Evolutionary conservation across 1,140 invertebrate genomes (phyloP).

Genomic region (Platorchestia sp.): DNA sequence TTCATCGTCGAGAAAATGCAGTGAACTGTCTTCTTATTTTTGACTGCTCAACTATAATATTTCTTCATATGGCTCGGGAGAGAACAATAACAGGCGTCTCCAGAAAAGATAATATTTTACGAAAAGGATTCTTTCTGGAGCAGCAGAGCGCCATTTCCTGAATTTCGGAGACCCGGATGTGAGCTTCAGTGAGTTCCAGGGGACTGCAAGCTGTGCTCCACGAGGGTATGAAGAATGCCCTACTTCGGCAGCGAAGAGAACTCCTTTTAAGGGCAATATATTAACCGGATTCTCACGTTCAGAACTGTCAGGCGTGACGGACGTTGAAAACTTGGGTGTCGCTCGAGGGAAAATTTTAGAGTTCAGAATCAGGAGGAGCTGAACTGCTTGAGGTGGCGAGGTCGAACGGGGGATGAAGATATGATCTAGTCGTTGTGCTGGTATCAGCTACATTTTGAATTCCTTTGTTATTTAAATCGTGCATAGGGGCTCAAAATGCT

Average conservation of each 20-base stretch:
- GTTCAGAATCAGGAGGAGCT: background rate
- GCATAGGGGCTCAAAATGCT: background rate
- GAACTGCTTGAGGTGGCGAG: background rate
- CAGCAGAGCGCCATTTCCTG: slow-evolving; percentile 12
- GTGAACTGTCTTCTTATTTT: background rate
- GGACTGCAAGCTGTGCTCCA: background rate
- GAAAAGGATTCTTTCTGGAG: slow-evolving; percentile 16
- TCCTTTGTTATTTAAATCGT: background rate
- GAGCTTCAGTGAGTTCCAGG: background rate
- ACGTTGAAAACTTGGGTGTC: background rate
- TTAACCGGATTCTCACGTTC: background rate
- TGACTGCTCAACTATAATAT: slow-evolving; percentile 1
- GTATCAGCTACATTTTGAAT: background rate
- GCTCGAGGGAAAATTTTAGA: background rate
- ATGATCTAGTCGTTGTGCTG: background rate
- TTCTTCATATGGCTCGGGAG: slow-evolving; percentile 16
- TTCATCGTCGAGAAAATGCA: background rate
- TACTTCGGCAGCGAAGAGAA: background rate
- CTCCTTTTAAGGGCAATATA: background rate
- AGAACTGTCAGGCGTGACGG: background rate
- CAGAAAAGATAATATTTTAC: background rate
- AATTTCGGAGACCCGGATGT: background rate
- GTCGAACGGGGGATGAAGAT: background rate
- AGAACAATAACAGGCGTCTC: slow-evolving; percentile 38
- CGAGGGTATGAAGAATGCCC: background rate